Conservation (phyloP, 2,113 vertebrate genomes). For the Amazona vittata region DNA sequence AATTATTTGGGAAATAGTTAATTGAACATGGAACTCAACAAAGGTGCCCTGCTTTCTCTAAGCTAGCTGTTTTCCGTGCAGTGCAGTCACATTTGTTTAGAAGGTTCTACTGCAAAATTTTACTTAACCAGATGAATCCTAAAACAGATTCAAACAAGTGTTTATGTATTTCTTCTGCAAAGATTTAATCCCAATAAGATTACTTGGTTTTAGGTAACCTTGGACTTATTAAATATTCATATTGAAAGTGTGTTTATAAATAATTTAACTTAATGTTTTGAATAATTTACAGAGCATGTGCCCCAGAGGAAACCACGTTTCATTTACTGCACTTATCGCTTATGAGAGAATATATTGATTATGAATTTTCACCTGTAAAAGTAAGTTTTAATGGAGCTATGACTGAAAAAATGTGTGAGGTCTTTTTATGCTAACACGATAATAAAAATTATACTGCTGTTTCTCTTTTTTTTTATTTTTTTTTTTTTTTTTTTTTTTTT, state of each 20-base stretch:
- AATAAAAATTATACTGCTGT: background rate
- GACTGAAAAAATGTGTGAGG: background rate
- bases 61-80: background rate
- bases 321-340: constrained; percentile 96
- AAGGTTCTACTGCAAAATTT: background rate
- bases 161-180: background rate
- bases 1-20: background rate
- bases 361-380: constrained; percentile 92
- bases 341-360: constrained; percentile 98
- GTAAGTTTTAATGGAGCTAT: constrained; percentile 76
- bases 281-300: constrained; percentile 84
- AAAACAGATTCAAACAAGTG: background rate
- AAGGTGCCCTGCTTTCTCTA: background rate
- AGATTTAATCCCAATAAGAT: background rate
- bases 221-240: constrained; percentile 3
- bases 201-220: background rate
- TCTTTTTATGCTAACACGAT: background rate
- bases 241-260: constrained; percentile 46
- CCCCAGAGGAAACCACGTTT: constrained; percentile 98
- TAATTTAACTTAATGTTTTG: constrained; percentile 45
- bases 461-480: background rate
- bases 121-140: background rate
- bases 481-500: background rate
- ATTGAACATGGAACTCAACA: background rate
- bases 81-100: background rate